These are phyloP conservation scores for Trichechus manatus DNA, from an alignment of 2,113 vertebrate genomes.

Conservation along the genomic window DNA sequence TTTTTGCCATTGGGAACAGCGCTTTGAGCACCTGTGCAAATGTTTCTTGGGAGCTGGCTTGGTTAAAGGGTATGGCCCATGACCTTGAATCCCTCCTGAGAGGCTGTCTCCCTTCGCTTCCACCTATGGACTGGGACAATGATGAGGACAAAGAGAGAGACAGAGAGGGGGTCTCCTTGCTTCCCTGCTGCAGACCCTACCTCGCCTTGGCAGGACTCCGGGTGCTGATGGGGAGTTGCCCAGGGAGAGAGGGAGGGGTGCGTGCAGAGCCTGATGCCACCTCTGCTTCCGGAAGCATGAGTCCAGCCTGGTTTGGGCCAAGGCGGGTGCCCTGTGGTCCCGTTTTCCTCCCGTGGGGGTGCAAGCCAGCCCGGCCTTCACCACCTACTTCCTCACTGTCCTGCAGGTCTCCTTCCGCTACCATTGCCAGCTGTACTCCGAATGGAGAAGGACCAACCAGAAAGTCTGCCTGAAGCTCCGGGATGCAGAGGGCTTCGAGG, in stretches of 20 bases:
- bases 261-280: neutral
- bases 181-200: neutral
- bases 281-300: neutral
- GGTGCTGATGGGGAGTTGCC: neutral
- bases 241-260: neutral
- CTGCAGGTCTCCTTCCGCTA: conserved; percentile 97
- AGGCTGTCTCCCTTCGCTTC: neutral
- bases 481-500: conserved; percentile 87
- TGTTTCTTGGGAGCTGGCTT: neutral
- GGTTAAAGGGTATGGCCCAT: neutral
- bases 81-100: neutral
- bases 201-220: neutral
- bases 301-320: neutral
- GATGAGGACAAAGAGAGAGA: neutral
- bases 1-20: neutral
- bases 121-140: neutral
- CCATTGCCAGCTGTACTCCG: conserved; percentile 97
- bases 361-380: neutral
- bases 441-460: conserved; percentile 98
- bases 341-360: neutral
- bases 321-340: neutral
- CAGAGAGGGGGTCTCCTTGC: neutral
- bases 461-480: conserved; percentile 94
- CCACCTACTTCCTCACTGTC: neutral
- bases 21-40: neutral